These are phyloP conservation scores for Scylla paramamosain DNA, from an alignment of 1,140 invertebrate species.

Conservation along the genomic window DNA sequence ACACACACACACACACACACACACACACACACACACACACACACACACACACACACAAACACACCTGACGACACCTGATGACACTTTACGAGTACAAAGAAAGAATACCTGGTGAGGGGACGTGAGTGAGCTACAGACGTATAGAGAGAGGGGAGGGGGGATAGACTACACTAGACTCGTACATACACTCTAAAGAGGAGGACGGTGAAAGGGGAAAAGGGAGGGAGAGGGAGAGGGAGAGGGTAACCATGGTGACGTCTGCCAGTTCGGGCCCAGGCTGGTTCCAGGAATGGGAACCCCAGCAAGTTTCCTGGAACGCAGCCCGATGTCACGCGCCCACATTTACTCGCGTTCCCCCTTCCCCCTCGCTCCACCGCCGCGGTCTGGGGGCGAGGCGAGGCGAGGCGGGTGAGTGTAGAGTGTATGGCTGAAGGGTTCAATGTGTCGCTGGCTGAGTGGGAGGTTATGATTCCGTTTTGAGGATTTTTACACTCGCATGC, in stretches of 20 bases:
- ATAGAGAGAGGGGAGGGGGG: background rate
- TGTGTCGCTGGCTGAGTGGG: background rate
- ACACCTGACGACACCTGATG: too few relatives aligned
- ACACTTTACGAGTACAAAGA: too few relatives aligned
- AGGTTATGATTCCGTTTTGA: background rate
- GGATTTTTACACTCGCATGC: background rate
- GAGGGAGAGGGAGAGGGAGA: background rate
- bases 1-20: too few relatives aligned
- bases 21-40: too few relatives aligned
- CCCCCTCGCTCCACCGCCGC: background rate
- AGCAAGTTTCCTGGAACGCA: too few relatives aligned
- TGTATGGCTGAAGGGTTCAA: background rate
- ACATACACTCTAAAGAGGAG: background rate
- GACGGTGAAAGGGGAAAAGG: background rate
- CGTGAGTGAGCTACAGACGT: background rate
- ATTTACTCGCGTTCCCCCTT: background rate
- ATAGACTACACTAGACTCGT: background rate
- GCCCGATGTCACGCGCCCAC: conserved; percentile 10
- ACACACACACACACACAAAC: too few relatives aligned
- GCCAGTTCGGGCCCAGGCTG: background rate
- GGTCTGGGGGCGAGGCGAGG: background rate
- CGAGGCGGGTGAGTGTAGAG: background rate
- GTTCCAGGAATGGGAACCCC: background rate
- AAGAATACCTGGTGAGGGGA: background rate
- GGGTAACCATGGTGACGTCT: conserved; percentile 10